phyloP scores from a whole-genome alignment of 2,113 vertebrate genomes.

The Mastomys coucha region DNA sequence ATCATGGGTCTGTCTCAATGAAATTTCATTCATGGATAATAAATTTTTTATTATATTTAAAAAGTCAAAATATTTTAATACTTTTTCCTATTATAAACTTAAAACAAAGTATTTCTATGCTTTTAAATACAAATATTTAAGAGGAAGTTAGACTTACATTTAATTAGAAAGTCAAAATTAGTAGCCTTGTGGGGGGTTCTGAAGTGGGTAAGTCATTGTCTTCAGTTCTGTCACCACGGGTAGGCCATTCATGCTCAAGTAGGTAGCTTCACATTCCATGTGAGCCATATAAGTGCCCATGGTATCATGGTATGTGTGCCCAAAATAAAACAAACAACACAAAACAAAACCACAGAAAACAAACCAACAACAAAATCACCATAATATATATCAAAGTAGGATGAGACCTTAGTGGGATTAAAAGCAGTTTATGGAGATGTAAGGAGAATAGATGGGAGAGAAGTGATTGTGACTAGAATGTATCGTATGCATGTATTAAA shows the following conservation, averaged over 20 bases:
- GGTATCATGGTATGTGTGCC: too few species aligned
- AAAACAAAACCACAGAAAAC: neutral
- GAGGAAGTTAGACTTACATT: too few species aligned
- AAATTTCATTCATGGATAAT: neutral
- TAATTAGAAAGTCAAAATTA: neutral
- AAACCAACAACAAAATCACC: neutral
- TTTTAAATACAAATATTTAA: neutral
- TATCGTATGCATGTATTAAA: too few species aligned
- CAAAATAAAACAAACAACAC: neutral
- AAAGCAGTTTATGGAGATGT: neutral
- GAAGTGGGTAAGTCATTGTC: fast-evolving
- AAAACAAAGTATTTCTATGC: neutral
- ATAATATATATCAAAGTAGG: neutral
- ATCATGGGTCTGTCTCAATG: neutral
- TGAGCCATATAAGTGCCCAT: neutral
- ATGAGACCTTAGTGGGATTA: neutral
- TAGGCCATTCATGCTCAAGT: neutral
- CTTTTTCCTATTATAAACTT: neutral
- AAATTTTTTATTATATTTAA: neutral
- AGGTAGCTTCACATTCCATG: too few species aligned
- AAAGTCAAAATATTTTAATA: neutral
- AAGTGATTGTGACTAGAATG: too few species aligned
- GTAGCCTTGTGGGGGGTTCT: too few species aligned
- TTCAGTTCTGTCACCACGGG: too few species aligned
- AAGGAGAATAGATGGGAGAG: neutral